Evolutionary conservation across 2,113 vertebrate genomes (phyloP).

Genomic region (Mus spicilegus): DNA sequence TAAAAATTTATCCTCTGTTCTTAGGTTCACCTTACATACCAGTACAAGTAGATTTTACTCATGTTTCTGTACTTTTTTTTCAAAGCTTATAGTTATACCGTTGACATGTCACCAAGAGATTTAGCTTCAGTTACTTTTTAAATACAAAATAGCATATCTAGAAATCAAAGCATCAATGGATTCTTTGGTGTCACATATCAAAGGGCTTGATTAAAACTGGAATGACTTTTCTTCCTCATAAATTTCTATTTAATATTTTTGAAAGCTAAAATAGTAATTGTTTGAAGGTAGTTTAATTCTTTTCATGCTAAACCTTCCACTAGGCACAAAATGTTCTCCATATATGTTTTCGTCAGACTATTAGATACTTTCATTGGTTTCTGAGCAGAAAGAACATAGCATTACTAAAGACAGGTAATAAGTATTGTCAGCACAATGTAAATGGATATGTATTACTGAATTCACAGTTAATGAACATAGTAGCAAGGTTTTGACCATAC

Average conservation of each 20-base stretch:
- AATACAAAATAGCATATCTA: conserved; percentile 34
- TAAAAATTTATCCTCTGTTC: conserved; percentile 68
- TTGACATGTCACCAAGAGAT: conserved; percentile 37
- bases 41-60: conserved; percentile 53
- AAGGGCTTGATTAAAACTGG: not conserved
- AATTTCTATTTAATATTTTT: conserved; percentile 26
- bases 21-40: conserved; percentile 57
- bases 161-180: conserved; percentile 5
- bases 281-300: conserved; percentile 24
- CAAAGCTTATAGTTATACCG: conserved; percentile 48
- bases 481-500: not conserved
- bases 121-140: conserved; percentile 38
- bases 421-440: not conserved
- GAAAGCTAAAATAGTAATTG: not conserved
- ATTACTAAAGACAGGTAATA: not conserved
- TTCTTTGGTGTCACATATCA: conserved; percentile 10
- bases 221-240: not conserved
- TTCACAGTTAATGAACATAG: not conserved
- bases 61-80: conserved; percentile 57
- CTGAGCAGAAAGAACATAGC: not conserved
- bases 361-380: conserved; percentile 5
- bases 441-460: not conserved
- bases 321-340: not conserved
- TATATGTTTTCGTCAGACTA: not conserved
- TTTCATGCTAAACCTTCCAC: not conserved